Base-by-base conservation (phyloP, 2,888 invertebrate genomes). In the Elysia crispata region DNA sequence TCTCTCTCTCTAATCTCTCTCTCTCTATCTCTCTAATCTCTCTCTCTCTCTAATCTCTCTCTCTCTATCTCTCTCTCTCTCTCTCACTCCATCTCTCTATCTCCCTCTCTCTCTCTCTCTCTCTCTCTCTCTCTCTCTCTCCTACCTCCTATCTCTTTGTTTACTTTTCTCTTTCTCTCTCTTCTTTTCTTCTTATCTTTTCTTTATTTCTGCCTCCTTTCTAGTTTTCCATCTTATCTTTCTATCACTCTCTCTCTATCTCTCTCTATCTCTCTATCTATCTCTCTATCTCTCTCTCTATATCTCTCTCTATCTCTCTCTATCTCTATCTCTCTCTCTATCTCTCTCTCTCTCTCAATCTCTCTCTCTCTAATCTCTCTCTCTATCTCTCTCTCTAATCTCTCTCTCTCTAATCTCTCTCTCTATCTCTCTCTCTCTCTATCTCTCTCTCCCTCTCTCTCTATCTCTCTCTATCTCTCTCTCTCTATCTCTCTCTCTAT, bases 141-240 rank as follows among this genome's bases (percentile, higher is more conserved):
- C 73, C 86, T 8, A 86, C 86, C 31, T 81, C 81, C 57, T 86
- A n/a, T 41, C 41, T 41, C 41, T 41, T 11, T 6, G 5, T 11
- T 6, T 41, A 3, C 41, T 41, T 11, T 6, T 41, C 11, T 6
- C 3, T 41, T 11, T 41, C 11, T 41, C 41, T 11, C 11, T 41
- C 41, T 11, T 41, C 11, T 11, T 41, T 6, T n/a, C n/a, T n/a
- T 11, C 11, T 11, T 41, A 11, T 11, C 11, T 11, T 41, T 11
- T 41, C 41, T 41, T 3, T 41, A 6, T 11, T 11, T 41, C 11
- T 41, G 3, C 11, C 41, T n/a, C n/a, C 20, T n/a, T n/a, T n/a
- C n/a, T n/a, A n/a, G n/a, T n/a, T 5, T 67, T 8, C 23, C 28
- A 13, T 23, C 30, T 20, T 67, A 1, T 8, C 18, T 15, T 76